Evolutionary conservation across 2,888 invertebrate species (phyloP), one percentile per base, ranked within the genome.

Genomic region (Melipona bicolor): DNA sequence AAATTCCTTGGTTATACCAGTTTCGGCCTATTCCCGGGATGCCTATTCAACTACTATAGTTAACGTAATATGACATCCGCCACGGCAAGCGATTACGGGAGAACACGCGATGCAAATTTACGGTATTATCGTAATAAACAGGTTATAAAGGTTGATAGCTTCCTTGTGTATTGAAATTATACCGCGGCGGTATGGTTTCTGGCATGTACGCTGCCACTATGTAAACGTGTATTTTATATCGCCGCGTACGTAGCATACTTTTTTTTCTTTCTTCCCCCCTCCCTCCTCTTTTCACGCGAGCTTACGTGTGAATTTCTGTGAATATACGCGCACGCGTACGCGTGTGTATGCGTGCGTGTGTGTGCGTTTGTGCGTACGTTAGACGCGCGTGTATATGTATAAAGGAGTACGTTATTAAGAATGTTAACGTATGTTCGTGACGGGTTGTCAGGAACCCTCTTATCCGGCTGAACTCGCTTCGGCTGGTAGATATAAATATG

Each of bases 401-500:
- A 79, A 79, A 84, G 83, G 83, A 83, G 88, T 69, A 79, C 89
- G 90, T 90, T 90, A 90, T 90, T 90, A 90, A 90, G 90, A 90
- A 92, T 91, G 92, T 93, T 92, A 92, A 92, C 93, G 92, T 92
- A 91, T 92, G 92, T 91, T 91, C 88, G 90, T 92, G 93, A 92
- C 92, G 91, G 91, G 87, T 89, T 91, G 92, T 92, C 92, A 91
- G 89, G 87, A 91, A 89, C 88, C 89, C 89, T 87, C 89, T 87
- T 91, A 85, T 89, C 89, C 89, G 88, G 88, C 86, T 84, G 88
- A 90, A 88, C 87, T 88, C 87, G 90, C 87, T 89, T 91, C 91
- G 86, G 79, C 88, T 90, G 89, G 87, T 88, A 89, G 91, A 92
- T 93, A 94, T 93, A 94, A 94, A 94, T 94, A 94, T 94, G 94